phyloP scores from a whole-genome alignment of 23 tunicate species.

The Halocynthia aurantium region DNA sequence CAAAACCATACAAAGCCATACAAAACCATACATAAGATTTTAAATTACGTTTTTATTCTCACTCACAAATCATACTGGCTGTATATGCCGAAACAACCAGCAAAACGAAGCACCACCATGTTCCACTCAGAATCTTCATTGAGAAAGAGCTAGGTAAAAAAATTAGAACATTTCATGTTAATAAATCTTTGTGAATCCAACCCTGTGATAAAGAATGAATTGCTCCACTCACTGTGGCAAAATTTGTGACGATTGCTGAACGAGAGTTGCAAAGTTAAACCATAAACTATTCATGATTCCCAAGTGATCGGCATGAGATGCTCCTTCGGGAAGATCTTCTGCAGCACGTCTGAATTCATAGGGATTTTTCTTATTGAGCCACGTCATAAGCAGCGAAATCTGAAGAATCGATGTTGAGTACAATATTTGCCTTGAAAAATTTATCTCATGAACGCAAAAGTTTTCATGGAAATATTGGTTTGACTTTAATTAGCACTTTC shows the following conservation, averaged over 20 bases:
- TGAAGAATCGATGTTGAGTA: background rate
- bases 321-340: constrained; percentile 34
- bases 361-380: constrained; percentile 47
- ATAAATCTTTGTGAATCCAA: background rate
- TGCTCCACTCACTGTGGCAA: constrained; percentile 31
- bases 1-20: background rate
- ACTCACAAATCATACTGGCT: constrained; percentile 65
- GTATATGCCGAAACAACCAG: constrained; percentile 56
- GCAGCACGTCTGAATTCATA: constrained; percentile 49
- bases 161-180: background rate
- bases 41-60: background rate
- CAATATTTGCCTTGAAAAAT: background rate
- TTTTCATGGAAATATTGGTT: background rate
- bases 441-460: background rate
- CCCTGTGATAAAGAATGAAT: background rate
- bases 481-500: background rate
- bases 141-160: constrained; percentile 27
- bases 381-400: constrained; percentile 51
- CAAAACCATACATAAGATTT: background rate
- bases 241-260: constrained; percentile 47
- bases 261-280: constrained; percentile 57
- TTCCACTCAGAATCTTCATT: constrained; percentile 36
- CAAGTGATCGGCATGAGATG: constrained; percentile 54
- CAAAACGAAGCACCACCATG: constrained; percentile 58
- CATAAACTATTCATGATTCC: constrained; percentile 52